Evolutionary conservation across 2,888 invertebrate genomes (phyloP).

Genomic region (Pseudeuparius sepicola): DNA sequence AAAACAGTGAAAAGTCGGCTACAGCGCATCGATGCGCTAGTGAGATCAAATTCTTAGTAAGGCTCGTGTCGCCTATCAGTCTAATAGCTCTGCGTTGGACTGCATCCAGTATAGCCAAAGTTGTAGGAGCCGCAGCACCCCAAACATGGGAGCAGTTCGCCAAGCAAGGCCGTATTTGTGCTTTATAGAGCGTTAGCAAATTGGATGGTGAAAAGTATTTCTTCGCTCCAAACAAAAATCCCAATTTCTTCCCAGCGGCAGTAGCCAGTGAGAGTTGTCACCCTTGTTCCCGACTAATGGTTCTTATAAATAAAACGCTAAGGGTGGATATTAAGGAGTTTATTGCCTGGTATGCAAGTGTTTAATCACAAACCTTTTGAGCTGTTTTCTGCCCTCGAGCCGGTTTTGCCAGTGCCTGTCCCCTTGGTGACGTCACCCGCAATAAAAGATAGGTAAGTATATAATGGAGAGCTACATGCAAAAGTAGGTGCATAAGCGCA

Average conservation of each 20-base stretch:
- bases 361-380: no score
- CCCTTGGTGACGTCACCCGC: no score
- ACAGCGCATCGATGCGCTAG: slow-evolving; percentile 12
- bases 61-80: background rate
- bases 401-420: no score
- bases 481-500: no score
- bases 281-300: no score
- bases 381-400: no score
- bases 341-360: no score
- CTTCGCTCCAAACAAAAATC: background rate
- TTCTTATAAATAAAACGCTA: no score
- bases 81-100: slow-evolving; percentile 10
- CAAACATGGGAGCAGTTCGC: slow-evolving; percentile 14
- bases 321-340: no score
- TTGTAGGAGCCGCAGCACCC: slow-evolving; percentile 10
- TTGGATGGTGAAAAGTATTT: background rate
- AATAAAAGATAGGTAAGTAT: no score
- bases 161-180: slow-evolving; percentile 13
- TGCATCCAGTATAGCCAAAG: slow-evolving; percentile 9
- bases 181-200: slow-evolving; percentile 6
- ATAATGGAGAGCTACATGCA: no score
- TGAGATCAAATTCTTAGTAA: slow-evolving; percentile 4
- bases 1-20: slow-evolving; percentile 10
- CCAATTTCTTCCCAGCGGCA: background rate
- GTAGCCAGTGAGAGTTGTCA: no score